Conservation (phyloP, 2,888 invertebrate species). For the Drosophila algonquin region DNA sequence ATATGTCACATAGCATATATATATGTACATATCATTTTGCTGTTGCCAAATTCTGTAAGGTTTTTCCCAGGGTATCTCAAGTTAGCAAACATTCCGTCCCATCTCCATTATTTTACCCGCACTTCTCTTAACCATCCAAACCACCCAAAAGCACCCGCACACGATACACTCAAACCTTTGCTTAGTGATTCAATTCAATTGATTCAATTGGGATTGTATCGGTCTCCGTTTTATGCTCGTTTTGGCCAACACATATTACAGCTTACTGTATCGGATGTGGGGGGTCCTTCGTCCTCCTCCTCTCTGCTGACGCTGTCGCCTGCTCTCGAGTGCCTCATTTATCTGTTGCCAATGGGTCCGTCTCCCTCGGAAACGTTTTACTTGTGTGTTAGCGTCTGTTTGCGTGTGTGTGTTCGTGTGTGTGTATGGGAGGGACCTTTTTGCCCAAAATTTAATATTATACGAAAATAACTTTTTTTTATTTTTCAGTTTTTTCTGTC, state of each 20-base stretch:
- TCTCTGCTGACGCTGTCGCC: constrained; percentile 30
- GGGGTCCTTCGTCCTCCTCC: neutral
- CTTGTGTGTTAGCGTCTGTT: constrained; percentile 25
- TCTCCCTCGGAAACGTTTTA: constrained; percentile 50
- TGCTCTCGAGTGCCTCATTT: constrained; percentile 75
- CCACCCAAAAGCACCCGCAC: neutral
- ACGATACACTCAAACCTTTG: constrained; percentile 54
- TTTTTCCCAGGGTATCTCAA: too few relatives aligned
- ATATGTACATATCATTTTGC: too few relatives aligned
- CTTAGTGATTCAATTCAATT: constrained; percentile 77
- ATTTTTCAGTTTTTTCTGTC: constrained; percentile 22
- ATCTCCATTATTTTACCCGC: neutral
- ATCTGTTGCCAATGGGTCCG: constrained; percentile 57
- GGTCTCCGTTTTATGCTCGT: constrained; percentile 73
- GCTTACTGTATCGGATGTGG: constrained; percentile 3
- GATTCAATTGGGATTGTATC: constrained; percentile 79
- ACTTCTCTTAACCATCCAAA: neutral
- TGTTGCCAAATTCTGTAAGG: too few relatives aligned
- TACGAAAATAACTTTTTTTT: constrained; percentile 48
- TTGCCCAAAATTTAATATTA: constrained; percentile 67
- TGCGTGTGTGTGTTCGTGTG: constrained; percentile 36
- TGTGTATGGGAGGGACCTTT: constrained; percentile 30
- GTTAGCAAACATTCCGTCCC: too few relatives aligned
- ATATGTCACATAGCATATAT: too few relatives aligned
- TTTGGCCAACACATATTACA: constrained; percentile 63